phyloP scores from a whole-genome alignment of 2,888 invertebrate genomes.

The Xestia c-nigrum region DNA sequence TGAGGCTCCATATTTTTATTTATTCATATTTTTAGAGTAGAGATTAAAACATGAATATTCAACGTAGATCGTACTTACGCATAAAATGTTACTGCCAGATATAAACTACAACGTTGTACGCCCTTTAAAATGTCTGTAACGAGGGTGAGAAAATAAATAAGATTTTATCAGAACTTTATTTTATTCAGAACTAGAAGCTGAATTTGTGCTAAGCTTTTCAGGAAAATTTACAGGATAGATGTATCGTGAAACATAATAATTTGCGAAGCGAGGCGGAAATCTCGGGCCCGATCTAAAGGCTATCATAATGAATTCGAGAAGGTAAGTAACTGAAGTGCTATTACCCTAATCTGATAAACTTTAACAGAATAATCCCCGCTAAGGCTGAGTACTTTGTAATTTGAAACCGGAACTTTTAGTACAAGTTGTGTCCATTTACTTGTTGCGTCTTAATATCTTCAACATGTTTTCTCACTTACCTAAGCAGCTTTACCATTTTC shows the following conservation, averaged over 20 bases:
- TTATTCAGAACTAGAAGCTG: slow-evolving; percentile 36
- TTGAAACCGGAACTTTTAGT: slow-evolving; percentile 18
- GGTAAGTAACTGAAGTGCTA: slow-evolving; percentile 60
- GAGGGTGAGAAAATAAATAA: slow-evolving; percentile 40
- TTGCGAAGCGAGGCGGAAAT: slow-evolving; percentile 68
- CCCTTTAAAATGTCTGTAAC: slow-evolving; percentile 24
- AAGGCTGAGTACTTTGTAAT: slow-evolving; percentile 31
- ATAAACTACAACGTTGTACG: slow-evolving; percentile 20
- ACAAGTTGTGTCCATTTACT: slow-evolving; percentile 36
- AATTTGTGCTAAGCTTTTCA: slow-evolving; percentile 32
- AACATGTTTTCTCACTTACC: not conserved
- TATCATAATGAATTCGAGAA: slow-evolving; percentile 68
- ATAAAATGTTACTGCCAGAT: slow-evolving; percentile 24
- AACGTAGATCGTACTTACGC: slow-evolving; percentile 22
- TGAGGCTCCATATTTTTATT: slow-evolving; percentile 16
- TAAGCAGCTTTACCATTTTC: not conserved
- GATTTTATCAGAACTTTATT: slow-evolving; percentile 56
- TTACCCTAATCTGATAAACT: slow-evolving; percentile 55
- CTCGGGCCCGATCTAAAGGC: slow-evolving; percentile 69
- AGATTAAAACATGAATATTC: slow-evolving; percentile 57
- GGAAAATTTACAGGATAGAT: slow-evolving; percentile 37
- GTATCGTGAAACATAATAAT: slow-evolving; percentile 60
- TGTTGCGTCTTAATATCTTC: slow-evolving; percentile 30
- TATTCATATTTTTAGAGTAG: slow-evolving; percentile 27
- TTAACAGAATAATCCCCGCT: slow-evolving; percentile 39